These are phyloP conservation scores for Melitaea cinxia DNA, from an alignment of 1,140 invertebrate species.

Conservation along the genomic window DNA sequence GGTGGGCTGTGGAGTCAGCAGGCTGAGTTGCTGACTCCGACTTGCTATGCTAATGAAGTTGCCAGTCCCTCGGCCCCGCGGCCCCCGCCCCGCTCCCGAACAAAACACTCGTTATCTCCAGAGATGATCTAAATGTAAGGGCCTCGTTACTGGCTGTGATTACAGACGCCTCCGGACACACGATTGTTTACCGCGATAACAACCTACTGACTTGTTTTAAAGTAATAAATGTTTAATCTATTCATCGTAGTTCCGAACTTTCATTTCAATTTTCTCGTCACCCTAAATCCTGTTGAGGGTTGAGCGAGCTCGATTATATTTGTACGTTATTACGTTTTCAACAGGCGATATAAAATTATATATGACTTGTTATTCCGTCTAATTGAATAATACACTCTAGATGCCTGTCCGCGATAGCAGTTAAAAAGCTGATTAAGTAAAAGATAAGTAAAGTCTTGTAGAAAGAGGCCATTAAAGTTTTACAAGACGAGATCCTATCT, in stretches of 20 bases:
- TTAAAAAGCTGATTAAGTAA: slow-evolving; percentile 45
- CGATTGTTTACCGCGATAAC: slow-evolving; percentile 58
- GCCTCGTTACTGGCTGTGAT: slow-evolving; percentile 53
- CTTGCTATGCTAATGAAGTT: slow-evolving; percentile 66
- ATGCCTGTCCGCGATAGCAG: slow-evolving; percentile 2
- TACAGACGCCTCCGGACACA: slow-evolving; percentile 62
- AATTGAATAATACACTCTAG: slow-evolving; percentile 9
- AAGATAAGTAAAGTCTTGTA: slow-evolving; percentile 46
- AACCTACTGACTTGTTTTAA: slow-evolving; percentile 42
- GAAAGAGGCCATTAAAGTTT: slow-evolving; percentile 53
- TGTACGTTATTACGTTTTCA: not conserved
- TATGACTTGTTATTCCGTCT: not conserved
- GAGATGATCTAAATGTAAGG: slow-evolving; percentile 67
- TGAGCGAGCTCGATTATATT: not conserved
- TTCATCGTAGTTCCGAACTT: slow-evolving; percentile 3
- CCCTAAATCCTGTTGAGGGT: slow-evolving; percentile 1
- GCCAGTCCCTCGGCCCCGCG: slow-evolving; percentile 39
- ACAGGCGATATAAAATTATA: not conserved
- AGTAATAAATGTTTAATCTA: slow-evolving; percentile 42
- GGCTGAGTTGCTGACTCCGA: slow-evolving; percentile 53
- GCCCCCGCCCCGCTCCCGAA: slow-evolving; percentile 36
- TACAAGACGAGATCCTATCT: slow-evolving; percentile 51
- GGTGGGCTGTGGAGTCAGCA: slow-evolving; percentile 68
- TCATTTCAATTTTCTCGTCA: slow-evolving; percentile 11
- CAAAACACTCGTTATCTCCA: slow-evolving; percentile 64